A percentile compares a stretch with the other conserved stretches of the same genome.
Evolutionary conservation across 2,113 vertebrate genomes (phyloP).

Genomic region (Dolichotis patagonum): DNA sequence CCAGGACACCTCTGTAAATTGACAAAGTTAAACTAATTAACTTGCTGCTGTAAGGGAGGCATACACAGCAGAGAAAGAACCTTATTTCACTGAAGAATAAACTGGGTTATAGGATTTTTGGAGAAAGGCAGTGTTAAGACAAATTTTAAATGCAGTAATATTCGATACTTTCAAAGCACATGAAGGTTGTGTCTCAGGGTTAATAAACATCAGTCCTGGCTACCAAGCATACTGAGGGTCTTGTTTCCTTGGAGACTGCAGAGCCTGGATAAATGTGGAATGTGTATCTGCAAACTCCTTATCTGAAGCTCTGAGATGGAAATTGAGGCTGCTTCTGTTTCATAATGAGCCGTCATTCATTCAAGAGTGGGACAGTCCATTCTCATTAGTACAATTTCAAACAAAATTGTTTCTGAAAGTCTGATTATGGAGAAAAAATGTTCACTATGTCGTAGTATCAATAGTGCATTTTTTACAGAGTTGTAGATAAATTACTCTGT

Average conservation of each 20-base stretch:
- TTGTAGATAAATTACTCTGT: background rate
- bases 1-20: background rate
- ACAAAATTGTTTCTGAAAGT: background rate
- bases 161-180: constrained; percentile 49
- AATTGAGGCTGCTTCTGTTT: constrained; percentile 35
- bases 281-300: constrained; percentile 24
- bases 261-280: constrained; percentile 33
- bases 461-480: background rate
- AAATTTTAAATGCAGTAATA: constrained; percentile 52
- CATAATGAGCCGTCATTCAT: background rate
- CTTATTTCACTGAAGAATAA: constrained; percentile 13
- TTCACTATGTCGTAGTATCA: no score
- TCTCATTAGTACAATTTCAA: background rate
- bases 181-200: background rate
- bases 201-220: constrained; percentile 34
- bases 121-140: background rate
- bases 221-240: background rate
- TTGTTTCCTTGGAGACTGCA: constrained; percentile 44
- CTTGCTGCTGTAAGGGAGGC: constrained; percentile 21
- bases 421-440: constrained; percentile 5
- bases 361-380: background rate
- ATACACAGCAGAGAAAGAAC: background rate
- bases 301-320: background rate
- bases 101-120: constrained; percentile 38
- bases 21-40: constrained; percentile 41